phyloP scores from a whole-genome alignment of 2,113 vertebrate species.

The Periophthalmodon schlosseri region DNA sequence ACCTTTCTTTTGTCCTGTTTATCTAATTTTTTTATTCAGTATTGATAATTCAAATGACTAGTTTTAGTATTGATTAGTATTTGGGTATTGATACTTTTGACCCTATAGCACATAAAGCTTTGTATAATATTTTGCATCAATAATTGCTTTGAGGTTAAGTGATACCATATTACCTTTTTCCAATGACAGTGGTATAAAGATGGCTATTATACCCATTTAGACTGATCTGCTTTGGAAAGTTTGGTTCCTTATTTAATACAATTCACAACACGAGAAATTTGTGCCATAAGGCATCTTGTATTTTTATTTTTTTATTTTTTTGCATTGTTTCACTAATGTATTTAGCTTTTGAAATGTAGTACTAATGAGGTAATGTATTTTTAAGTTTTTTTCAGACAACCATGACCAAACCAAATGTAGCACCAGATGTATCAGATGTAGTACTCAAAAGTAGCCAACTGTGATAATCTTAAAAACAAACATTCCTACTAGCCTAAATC shows the following conservation, averaged over 20 bases:
- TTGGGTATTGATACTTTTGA: too few relatives aligned
- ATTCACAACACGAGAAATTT: too few relatives aligned
- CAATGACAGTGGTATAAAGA: slow-evolving; percentile 5
- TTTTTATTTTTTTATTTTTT: background rate
- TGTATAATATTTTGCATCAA: background rate
- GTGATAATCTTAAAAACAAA: slow-evolving; percentile 36
- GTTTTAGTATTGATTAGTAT: background rate
- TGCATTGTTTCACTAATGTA: too few relatives aligned
- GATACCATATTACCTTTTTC: background rate
- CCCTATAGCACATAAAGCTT: too few relatives aligned
- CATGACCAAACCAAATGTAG: background rate
- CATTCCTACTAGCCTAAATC: background rate
- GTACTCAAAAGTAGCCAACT: slow-evolving; percentile 30
- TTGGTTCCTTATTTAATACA: too few relatives aligned
- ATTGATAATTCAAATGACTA: background rate
- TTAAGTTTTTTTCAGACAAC: background rate
- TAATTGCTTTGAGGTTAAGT: background rate
- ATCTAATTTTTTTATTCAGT: background rate
- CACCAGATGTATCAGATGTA: slow-evolving; percentile 25
- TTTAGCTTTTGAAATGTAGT: too few relatives aligned
- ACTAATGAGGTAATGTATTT: background rate
- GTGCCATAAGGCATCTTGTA: slow-evolving; percentile 26
- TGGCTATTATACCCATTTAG: slow-evolving; percentile 34
- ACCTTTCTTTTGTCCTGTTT: background rate
- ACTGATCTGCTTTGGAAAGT: too few relatives aligned